Evolutionary conservation across 2,797 vertebrate genomes (phyloP).

Genomic region (Onychomys arenicola): DNA sequence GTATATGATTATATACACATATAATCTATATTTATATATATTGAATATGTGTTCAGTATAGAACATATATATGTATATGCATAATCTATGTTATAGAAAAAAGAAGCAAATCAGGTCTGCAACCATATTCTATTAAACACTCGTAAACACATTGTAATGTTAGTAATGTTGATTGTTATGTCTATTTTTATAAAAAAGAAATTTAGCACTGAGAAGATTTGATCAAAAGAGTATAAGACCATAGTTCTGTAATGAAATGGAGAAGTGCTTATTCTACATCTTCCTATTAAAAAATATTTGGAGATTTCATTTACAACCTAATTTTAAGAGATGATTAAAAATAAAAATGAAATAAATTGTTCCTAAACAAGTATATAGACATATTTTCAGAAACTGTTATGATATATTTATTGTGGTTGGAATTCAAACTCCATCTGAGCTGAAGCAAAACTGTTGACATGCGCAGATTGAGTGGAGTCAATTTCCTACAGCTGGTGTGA

Average conservation of each 20-base stretch:
- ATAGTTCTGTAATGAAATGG: neutral
- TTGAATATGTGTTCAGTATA: neutral
- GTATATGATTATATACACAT: too few species aligned
- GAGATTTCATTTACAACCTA: neutral
- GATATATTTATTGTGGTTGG: neutral
- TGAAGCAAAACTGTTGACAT: conserved; percentile 58
- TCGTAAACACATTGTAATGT: neutral
- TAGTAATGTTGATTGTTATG: neutral
- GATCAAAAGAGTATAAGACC: neutral
- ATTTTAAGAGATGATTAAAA: conserved; percentile 12
- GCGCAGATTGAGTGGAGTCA: conserved; percentile 40
- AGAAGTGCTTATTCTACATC: neutral
- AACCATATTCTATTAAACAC: neutral
- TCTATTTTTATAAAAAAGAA: conserved; percentile 42
- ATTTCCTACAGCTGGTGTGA: conserved; percentile 58
- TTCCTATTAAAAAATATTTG: neutral
- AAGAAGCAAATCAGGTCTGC: neutral
- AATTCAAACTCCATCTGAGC: conserved; percentile 46
- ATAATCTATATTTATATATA: neutral
- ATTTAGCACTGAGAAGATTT: neutral
- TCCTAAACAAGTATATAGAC: neutral
- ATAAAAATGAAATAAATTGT: conserved; percentile 40
- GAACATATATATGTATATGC: neutral
- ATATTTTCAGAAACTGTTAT: conserved; percentile 51
- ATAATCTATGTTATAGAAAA: neutral